phyloP scores from a whole-genome alignment of 1,140 invertebrate species.

The Nephotettix cincticeps region DNA sequence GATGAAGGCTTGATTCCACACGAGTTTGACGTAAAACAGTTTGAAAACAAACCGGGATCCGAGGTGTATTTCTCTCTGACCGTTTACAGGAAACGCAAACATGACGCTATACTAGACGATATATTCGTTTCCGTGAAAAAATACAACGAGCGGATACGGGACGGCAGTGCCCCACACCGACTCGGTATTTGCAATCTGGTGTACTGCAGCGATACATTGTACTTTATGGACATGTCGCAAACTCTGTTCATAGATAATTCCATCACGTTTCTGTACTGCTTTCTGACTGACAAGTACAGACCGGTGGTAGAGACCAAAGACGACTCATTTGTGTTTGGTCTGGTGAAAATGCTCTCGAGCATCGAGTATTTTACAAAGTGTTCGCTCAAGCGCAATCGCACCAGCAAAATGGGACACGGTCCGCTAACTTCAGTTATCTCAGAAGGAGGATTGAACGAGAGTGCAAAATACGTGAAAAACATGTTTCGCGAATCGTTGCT shows the following conservation, averaged over 20 bases:
- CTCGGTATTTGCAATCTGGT: neutral
- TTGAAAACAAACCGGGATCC: no score
- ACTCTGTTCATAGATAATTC: neutral
- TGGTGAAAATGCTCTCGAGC: neutral
- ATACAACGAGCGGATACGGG: neutral
- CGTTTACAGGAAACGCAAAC: neutral
- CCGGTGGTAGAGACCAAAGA: neutral
- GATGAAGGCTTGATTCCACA: no score
- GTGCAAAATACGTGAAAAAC: neutral
- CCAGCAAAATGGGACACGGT: neutral
- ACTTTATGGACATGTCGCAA: neutral
- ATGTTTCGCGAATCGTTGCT: neutral
- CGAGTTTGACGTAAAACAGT: no score
- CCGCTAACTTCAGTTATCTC: neutral
- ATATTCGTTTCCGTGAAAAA: neutral
- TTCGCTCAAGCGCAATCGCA: neutral
- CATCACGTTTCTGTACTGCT: neutral
- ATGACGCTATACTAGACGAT: neutral
- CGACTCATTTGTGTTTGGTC: neutral
- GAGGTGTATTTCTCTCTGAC: no score
- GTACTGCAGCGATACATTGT: neutral
- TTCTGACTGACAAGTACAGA: neutral
- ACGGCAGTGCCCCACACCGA: neutral
- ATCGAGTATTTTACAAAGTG: neutral
- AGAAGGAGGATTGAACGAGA: conserved; percentile 2